Evolutionary conservation across 2,113 vertebrate species (phyloP).

Genomic region (Erythrocercus mccallii): DNA sequence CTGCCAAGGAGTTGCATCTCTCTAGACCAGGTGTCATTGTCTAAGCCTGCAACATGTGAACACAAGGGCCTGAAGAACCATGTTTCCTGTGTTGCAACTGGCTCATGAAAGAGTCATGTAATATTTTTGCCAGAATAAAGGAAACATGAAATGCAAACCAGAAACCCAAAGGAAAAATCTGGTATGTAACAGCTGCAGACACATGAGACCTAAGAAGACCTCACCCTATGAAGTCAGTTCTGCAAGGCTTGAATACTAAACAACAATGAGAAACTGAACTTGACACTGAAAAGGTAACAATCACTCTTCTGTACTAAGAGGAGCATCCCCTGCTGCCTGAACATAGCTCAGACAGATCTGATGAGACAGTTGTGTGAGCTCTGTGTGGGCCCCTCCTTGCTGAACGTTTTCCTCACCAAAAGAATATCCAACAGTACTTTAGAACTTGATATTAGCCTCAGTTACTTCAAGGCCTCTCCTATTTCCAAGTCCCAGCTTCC

Average conservation of each 20-base stretch:
- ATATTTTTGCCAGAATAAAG: neutral
- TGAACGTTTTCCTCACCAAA: neutral
- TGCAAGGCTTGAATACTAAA: neutral
- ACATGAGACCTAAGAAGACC: fast-evolving
- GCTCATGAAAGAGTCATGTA: neutral
- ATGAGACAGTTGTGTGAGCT: neutral
- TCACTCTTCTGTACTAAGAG: neutral
- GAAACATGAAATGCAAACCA: fast-evolving
- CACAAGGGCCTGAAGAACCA: neutral
- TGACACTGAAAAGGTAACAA: neutral
- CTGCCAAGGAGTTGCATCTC: fast-evolving
- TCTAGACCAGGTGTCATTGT: neutral
- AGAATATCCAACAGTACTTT: neutral
- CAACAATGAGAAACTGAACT: neutral
- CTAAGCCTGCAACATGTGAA: neutral
- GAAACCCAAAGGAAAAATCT: neutral
- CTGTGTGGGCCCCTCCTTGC: neutral
- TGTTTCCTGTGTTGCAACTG: neutral
- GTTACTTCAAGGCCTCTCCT: neutral
- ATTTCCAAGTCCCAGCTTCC: neutral
- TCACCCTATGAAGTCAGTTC: neutral
- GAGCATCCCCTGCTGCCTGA: neutral
- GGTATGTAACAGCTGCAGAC: neutral
- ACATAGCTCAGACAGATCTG: neutral
- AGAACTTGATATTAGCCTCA: neutral